Base-by-base conservation (phyloP, 2,797 vertebrate genomes). In the Anomalospiza imberbis region DNA sequence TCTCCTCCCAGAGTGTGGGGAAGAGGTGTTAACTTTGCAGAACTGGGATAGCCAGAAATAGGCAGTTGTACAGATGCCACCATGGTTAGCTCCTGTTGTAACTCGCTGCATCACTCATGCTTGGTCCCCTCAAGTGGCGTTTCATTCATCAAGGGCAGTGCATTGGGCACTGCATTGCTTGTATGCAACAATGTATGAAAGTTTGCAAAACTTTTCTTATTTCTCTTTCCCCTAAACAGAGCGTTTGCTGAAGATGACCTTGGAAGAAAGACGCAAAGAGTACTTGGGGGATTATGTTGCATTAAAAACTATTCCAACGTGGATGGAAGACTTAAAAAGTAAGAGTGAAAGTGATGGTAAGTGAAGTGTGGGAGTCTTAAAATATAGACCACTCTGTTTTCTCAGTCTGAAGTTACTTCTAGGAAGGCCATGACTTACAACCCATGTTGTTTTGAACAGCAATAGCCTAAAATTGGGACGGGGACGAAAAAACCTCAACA, bases 201-300 rank as follows among this genome's bases (percentile, higher is more conserved):
- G 54, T 38, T 51, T 75, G 72, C 25, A 63, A 78, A 86, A 42
- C 21, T 54, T 28, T 5, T 13, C 20, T 57, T 25, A 1, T 44
- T 76, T 85, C 83, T 89, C 82, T 91, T 82, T 91, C 79, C 90
- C 78, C 85, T 82, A 20, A 95, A 97, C 66, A 99, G 99, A 99
- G 79, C 98, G 99, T 95, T 98, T 99, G 93, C 97, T 99, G 95
- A 98, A 98, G 97, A 98, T 99, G 97, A 98, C 98, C 68, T 95
- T 97, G 93, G 99, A 99, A 65, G 99, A 99, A 76, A 98, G 99
- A 88, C 99, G 99, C 94, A 99, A 99, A 97, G 99, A 99, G 93
- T 99, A 99, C 89, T 86, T 97, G 87, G 98, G 98, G 84, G 98
- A 98, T 47, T 99, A 98, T 67, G 95, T 99, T 93, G 89, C 97